Evolutionary conservation across 1,140 invertebrate genomes (phyloP).

Genomic region (Hyposmocoma kahamanoa): DNA sequence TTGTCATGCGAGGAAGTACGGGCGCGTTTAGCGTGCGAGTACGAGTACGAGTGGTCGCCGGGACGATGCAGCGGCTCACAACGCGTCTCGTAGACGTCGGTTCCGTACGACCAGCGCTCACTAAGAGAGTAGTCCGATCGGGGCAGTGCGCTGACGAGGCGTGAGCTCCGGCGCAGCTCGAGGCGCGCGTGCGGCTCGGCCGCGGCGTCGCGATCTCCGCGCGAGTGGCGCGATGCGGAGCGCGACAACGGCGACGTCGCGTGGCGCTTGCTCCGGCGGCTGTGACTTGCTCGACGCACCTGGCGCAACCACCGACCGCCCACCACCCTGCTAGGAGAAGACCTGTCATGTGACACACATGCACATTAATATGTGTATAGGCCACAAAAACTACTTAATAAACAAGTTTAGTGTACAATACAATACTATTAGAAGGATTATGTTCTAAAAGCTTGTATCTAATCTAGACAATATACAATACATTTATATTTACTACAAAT

Average conservation of each 20-base stretch:
- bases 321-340: slow-evolving; percentile 73
- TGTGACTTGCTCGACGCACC: slow-evolving; percentile 58
- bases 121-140: slow-evolving; percentile 62
- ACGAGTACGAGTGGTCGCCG: slow-evolving; percentile 42
- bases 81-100: slow-evolving; percentile 66
- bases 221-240: slow-evolving; percentile 39
- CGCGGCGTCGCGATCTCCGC: slow-evolving; percentile 28
- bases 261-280: slow-evolving; percentile 57
- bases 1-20: slow-evolving; percentile 59
- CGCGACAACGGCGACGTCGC: slow-evolving; percentile 50
- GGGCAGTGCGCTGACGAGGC: slow-evolving; percentile 51
- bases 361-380: no score
- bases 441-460: no score
- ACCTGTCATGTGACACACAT: slow-evolving; percentile 34
- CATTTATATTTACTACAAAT: no score
- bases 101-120: slow-evolving; percentile 65
- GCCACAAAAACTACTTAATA: no score
- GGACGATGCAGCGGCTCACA: slow-evolving; percentile 50
- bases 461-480: no score
- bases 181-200: slow-evolving; percentile 36
- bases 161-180: slow-evolving; percentile 55
- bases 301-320: slow-evolving; percentile 68
- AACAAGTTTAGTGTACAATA: no score
- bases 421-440: no score
- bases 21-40: slow-evolving; percentile 38